Evolutionary conservation across 1,140 invertebrate species (phyloP).

Genomic region (Nomia melanderi): DNA sequence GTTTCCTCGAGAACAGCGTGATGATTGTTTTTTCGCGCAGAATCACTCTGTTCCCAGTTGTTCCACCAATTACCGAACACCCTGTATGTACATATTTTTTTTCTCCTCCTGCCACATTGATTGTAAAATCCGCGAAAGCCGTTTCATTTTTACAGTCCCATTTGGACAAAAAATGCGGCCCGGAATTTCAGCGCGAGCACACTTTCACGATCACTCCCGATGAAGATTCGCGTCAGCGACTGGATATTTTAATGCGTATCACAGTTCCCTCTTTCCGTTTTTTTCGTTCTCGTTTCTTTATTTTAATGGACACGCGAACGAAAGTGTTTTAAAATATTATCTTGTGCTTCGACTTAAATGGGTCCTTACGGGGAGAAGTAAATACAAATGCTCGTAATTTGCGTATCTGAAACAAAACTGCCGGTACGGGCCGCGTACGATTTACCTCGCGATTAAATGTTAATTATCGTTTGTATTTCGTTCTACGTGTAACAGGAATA

Average conservation of each 20-base stretch:
- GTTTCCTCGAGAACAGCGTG: too few species aligned
- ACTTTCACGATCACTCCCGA: constrained; percentile 33
- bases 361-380: neutral
- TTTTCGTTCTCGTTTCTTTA: neutral
- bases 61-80: too few species aligned
- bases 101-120: constrained; percentile 16
- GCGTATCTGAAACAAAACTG: constrained; percentile 1
- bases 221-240: constrained; percentile 27
- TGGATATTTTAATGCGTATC: constrained; percentile 1
- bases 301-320: constrained; percentile 19
- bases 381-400: constrained; percentile 13
- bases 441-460: neutral
- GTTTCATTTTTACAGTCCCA: constrained; percentile 39
- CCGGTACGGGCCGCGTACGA: neutral
- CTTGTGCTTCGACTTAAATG: neutral
- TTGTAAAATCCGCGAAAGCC: constrained; percentile 36
- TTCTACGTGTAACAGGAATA: too few species aligned
- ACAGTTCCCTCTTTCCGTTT: too few species aligned
- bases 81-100: constrained; percentile 3
- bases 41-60: too few species aligned
- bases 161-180: constrained; percentile 27
- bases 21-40: too few species aligned
- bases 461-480: too few species aligned
- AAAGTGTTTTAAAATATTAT: constrained; percentile 16
- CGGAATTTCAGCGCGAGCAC: constrained; percentile 34